Percentiles rank a stretch among this genome's conserved stretches.
These are phyloP conservation scores for Drosophila kuntzei DNA, from an alignment of 2,888 invertebrate genomes.

Conservation along the genomic window DNA sequence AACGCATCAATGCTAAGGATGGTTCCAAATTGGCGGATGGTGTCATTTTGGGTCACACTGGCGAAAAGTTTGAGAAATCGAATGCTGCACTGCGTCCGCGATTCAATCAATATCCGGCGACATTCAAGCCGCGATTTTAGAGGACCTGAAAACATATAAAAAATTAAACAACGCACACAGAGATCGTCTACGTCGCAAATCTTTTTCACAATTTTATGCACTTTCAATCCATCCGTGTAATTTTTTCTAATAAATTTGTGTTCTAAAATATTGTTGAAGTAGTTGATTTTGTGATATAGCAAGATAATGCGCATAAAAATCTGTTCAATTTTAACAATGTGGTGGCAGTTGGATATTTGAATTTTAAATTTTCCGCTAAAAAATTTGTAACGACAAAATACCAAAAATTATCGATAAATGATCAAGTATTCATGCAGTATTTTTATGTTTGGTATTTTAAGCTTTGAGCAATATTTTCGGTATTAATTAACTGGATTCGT, in stretches of 20 bases:
- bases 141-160: constrained; percentile 16
- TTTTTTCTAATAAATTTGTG: constrained; percentile 14
- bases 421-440: too few species aligned
- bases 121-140: constrained; percentile 84
- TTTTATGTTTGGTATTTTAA: too few species aligned
- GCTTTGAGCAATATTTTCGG: too few species aligned
- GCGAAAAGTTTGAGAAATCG: constrained; percentile 82
- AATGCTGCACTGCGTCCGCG: constrained; percentile 83
- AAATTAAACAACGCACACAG: constrained; percentile 17
- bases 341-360: too few species aligned
- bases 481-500: too few species aligned
- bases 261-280: not conserved
- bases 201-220: constrained; percentile 50
- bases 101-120: constrained; percentile 83
- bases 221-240: constrained; percentile 46
- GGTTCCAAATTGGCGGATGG: constrained; percentile 81
- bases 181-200: constrained; percentile 65
- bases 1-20: constrained; percentile 50
- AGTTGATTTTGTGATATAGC: too few species aligned
- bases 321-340: too few species aligned
- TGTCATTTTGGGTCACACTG: constrained; percentile 82
- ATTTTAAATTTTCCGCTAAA: too few species aligned
- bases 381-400: too few species aligned
- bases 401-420: too few species aligned
- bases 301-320: too few species aligned